phyloP scores from a whole-genome alignment of 35 echinoderm and acorn worm genomes.

The Antedon bifida region DNA sequence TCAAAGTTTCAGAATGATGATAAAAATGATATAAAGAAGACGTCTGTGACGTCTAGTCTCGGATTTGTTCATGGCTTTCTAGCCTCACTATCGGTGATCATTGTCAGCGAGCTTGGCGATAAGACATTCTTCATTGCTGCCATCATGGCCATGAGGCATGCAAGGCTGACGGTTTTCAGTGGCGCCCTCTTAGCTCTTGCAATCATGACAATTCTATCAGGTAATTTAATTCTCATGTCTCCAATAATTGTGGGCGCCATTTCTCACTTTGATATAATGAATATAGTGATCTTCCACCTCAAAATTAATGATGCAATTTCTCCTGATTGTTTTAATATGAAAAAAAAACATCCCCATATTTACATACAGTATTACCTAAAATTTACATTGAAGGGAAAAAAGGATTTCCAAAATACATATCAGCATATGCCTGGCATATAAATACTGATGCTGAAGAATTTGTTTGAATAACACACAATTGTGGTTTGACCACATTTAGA shows the following conservation, averaged over 20 bases:
- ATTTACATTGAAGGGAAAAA: too few relatives aligned
- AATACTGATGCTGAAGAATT: too few relatives aligned
- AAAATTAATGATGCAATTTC: too few relatives aligned
- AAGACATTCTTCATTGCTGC: conserved; percentile 97
- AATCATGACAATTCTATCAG: conserved; percentile 88
- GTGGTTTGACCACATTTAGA: too few relatives aligned
- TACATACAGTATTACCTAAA: too few relatives aligned
- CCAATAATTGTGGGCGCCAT: not conserved
- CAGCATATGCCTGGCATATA: too few relatives aligned
- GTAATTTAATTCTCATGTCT: conserved; percentile 17
- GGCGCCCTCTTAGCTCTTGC: conserved; percentile 62
- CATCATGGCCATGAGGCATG: conserved; percentile 96
- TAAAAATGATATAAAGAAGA: not conserved
- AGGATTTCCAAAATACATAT: too few relatives aligned
- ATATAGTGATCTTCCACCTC: too few relatives aligned
- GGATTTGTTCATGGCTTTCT: conserved; percentile 88
- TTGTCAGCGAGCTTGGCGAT: conserved; percentile 87
- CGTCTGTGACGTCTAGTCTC: not conserved
- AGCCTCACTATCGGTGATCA: conserved; percentile 87
- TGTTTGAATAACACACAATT: too few relatives aligned
- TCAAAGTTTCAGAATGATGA: not conserved
- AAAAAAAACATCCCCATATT: too few relatives aligned
- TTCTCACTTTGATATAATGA: not conserved
- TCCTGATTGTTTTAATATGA: too few relatives aligned
- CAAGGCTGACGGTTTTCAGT: conserved; percentile 67